Conservation (phyloP, 2,113 vertebrate genomes). For the Neopipo cinnamomea region DNA sequence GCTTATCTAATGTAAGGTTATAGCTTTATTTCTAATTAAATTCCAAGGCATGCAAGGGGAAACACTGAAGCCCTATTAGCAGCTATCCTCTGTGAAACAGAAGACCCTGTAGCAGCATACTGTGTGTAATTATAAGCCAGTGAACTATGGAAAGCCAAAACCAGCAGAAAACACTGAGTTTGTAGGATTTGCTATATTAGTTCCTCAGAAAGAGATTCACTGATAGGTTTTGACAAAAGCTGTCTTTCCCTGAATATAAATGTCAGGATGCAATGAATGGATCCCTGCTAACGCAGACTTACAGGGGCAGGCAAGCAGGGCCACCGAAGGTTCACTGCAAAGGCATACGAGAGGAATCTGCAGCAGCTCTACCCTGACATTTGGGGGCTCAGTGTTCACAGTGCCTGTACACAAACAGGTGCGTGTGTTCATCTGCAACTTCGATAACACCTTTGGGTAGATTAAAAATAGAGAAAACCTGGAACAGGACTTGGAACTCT, state of each 20-base stretch:
- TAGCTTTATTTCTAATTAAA: background rate
- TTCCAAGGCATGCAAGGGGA: background rate
- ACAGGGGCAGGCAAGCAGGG: background rate
- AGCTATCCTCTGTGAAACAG: background rate
- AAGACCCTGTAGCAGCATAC: background rate
- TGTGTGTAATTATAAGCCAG: background rate
- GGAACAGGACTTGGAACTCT: background rate
- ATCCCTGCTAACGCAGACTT: rapidly evolving
- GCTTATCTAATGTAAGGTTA: background rate
- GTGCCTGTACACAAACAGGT: background rate
- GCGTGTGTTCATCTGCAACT: background rate
- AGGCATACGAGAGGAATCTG: background rate
- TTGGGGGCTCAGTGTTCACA: background rate
- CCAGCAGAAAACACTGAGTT: background rate
- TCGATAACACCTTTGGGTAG: background rate
- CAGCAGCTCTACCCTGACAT: background rate
- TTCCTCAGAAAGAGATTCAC: background rate
- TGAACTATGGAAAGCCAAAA: background rate
- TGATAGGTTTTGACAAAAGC: background rate
- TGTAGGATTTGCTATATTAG: background rate
- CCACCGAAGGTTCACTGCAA: rapidly evolving
- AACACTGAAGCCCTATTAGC: background rate
- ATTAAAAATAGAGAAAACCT: background rate
- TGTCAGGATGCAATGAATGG: background rate
- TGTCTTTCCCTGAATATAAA: background rate